phyloP scores from a whole-genome alignment of 2,113 vertebrate species.

The Heliornis fulica region DNA sequence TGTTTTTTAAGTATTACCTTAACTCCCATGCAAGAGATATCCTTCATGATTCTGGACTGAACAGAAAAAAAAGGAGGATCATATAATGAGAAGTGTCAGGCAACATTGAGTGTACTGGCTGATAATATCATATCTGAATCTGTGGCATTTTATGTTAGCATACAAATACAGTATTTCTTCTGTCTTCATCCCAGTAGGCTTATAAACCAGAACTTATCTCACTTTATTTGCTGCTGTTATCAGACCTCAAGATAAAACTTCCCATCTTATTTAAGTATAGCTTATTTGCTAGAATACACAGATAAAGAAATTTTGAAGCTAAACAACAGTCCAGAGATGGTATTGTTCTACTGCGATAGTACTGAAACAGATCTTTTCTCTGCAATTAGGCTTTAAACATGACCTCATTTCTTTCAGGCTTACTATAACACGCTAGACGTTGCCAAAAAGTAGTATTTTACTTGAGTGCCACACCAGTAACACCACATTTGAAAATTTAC shows the following conservation, averaged over 20 bases:
- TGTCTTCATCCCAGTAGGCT: not conserved
- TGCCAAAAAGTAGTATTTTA: not conserved
- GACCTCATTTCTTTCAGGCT: not conserved
- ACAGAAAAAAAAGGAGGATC: not conserved
- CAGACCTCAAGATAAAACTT: not conserved
- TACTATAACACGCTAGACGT: not conserved
- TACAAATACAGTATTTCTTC: constrained; percentile 15
- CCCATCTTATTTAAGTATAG: not conserved
- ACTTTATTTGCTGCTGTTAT: not conserved
- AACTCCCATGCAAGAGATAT: not conserved
- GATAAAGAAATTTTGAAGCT: not conserved
- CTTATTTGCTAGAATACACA: not conserved
- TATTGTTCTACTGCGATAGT: not conserved
- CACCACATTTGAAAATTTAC: not conserved
- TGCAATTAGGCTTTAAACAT: not conserved
- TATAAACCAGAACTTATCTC: constrained; percentile 7
- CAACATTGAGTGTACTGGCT: not conserved
- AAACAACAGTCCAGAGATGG: not conserved
- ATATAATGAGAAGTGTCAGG: not conserved
- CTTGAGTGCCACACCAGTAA: not conserved
- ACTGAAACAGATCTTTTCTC: not conserved
- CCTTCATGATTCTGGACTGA: not conserved
- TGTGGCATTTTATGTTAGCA: not conserved
- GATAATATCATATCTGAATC: not conserved
- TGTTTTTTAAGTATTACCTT: not conserved